Base-by-base conservation (phyloP, 2,888 invertebrate genomes). In the Rhagophthalmus giganteus region DNA sequence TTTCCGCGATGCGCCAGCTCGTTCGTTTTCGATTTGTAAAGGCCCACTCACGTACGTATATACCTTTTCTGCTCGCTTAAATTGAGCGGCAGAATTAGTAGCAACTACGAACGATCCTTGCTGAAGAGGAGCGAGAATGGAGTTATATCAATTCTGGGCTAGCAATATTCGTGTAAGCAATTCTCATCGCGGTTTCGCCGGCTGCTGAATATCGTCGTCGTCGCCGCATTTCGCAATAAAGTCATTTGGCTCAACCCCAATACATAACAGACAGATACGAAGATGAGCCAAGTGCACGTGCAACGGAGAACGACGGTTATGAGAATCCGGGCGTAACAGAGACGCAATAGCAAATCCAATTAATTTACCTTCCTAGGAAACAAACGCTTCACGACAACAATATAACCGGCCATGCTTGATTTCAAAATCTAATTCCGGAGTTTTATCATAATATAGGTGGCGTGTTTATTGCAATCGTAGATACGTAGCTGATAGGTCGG, bases 331-430 rank as follows among this genome's bases (percentile, higher is more conserved):
- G 35, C 11, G 16, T 15, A 49, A 52, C 33, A 42, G 48, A 52
- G 57, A 55, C 25, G 33, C 32, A 27, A 39, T 42, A 48, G 42
- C 49, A 61, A 63, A 64, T 63, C 62, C 64, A 64, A 64, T 64
- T 64, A 64, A 64, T 64, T 64, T 62, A 64, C 64, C 62, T 64
- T 62, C 55, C 54, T 51, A 50, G 41, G 58, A 55, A 58, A 62
- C 61, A 61, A 61, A 62, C 64, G 61, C 58, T 53, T 47, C 58
- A 50, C 61, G 60, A 62, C 61, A 61, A 62, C 59, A 62, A 59
- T 59, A 56, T 57, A 57, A 49, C 54, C 58, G 51, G 58, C 58
- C 57, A 55, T 59, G 51, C 58, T 58, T 57, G 56, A 60, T 58
- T 61, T 54, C 52, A 47, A 58, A 59, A 61, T 58, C 55, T 59